Evolutionary conservation across 64 coral and sea anemone species (phyloP), one percentile per base, ranked within the genome.

Genomic region (Pocillopora verrucosa): DNA sequence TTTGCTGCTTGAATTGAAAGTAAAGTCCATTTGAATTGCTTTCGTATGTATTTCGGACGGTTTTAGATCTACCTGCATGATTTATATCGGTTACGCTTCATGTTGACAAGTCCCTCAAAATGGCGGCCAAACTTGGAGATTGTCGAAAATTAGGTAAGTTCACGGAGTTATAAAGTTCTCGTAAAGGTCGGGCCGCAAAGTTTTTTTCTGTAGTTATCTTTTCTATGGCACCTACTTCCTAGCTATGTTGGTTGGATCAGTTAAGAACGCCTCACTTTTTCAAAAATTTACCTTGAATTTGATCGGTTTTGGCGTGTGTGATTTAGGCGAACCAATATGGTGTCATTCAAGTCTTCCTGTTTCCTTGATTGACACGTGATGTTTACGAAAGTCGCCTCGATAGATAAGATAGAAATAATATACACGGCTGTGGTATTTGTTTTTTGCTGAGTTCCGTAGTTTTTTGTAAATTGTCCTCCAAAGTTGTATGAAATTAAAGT

Each of bases 141-240:
- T 74, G 72, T 30, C 34, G 25, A 74, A 74, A 74, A 74, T 74
- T 11, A 74, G 72, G 5, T 74, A 74, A 74, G 72, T 74, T 74
- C 72, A 34, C 34, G 72, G 72, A 74, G 72, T 74, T 74, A 74
- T 74, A 74, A 74, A 74, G 72, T 74, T 74, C 36, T 74, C 24
- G 72, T 34, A 34, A 74, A 74, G 25, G 72, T 35, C 34, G 72
- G 72, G 72, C 72, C 72, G 72, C 72, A 74, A 74, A 74, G 72
- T 36, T 74, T 74, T 74, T 74, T 74, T 74, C 72, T 74, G 72
- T 74, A 74, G 72, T 74, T 74, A 34, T 30, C 72, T 74, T 74
- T 74, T 74, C 72, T 74, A 74, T 74, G 24, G 72, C 72, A 74
- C 25, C 72, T 74, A 74, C 72, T 74, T 74, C 34, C 72, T 74